Conservation (phyloP, 2,113 vertebrate genomes). For the Hipposideros armiger region DNA sequence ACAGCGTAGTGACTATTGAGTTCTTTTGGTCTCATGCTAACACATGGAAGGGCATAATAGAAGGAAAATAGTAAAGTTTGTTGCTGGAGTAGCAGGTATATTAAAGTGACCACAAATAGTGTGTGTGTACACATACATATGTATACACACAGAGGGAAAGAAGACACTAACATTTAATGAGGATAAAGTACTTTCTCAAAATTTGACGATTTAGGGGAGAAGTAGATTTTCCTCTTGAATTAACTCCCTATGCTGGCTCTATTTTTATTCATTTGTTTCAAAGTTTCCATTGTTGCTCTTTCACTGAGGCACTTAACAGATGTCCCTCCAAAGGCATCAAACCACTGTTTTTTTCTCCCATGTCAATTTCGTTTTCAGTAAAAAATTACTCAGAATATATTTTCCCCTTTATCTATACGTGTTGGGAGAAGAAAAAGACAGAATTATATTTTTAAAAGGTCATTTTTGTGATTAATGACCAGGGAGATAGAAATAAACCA, state of each 20-base stretch:
- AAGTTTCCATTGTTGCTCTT: slow-evolving; percentile 15
- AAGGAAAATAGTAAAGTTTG: background rate
- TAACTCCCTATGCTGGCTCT: background rate
- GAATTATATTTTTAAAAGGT: slow-evolving; percentile 68
- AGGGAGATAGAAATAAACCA: slow-evolving; percentile 77
- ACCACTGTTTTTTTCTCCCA: background rate
- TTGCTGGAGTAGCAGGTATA: background rate
- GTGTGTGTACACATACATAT: background rate
- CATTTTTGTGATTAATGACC: slow-evolving; percentile 74
- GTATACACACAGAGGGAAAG: background rate
- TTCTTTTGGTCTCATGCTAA: background rate
- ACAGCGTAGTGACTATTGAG: accelerated
- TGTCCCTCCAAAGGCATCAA: background rate
- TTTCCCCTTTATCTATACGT: background rate
- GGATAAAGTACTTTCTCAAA: slow-evolving; percentile 13
- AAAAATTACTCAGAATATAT: background rate
- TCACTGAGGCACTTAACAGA: slow-evolving; percentile 41
- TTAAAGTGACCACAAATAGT: background rate
- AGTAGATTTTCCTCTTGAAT: slow-evolving; percentile 14
- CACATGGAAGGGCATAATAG: background rate
- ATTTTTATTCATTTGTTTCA: slow-evolving; percentile 48
- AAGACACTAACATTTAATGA: background rate
- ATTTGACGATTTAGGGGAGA: background rate
- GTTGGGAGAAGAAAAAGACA: background rate
- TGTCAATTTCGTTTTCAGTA: slow-evolving; percentile 7